Conservation (phyloP, 2,113 vertebrate species). For the Forbesichthys agassizii region DNA sequence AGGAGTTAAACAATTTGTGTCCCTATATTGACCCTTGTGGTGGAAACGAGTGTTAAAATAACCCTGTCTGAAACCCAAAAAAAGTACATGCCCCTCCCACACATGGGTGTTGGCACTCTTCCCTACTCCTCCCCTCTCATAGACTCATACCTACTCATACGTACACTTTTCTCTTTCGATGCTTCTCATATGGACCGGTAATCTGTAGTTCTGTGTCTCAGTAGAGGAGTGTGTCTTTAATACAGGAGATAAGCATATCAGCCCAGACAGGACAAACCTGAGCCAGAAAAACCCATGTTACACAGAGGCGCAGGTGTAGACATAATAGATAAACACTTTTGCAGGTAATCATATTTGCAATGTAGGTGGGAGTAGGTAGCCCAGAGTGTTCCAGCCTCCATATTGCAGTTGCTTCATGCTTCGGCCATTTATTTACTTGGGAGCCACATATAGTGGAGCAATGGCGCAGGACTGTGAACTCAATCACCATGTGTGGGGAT, state of each 20-base stretch:
- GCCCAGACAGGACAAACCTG: neutral
- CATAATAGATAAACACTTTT: neutral
- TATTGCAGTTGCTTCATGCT: slow-evolving; percentile 56
- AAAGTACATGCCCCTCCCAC: too few relatives aligned
- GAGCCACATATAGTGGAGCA: slow-evolving; percentile 53
- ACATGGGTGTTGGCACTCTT: too few relatives aligned
- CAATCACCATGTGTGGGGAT: slow-evolving; percentile 71
- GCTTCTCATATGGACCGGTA: too few relatives aligned
- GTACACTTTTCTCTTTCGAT: too few relatives aligned
- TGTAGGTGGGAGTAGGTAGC: slow-evolving; percentile 7
- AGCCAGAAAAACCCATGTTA: slow-evolving; percentile 4
- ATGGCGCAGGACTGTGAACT: slow-evolving; percentile 70
- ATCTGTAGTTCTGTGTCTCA: neutral
- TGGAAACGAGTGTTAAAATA: too few relatives aligned
- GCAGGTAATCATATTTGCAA: too few relatives aligned
- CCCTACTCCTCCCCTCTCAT: too few relatives aligned
- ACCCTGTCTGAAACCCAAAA: too few relatives aligned
- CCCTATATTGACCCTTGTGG: neutral
- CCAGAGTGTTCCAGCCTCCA: slow-evolving; percentile 31
- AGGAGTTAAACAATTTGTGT: slow-evolving; percentile 18
- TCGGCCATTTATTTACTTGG: slow-evolving; percentile 68
- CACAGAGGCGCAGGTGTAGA: slow-evolving; percentile 13
- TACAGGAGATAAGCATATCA: neutral
- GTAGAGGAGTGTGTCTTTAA: neutral
- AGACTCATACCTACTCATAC: too few relatives aligned